phyloP scores from a whole-genome alignment of 2,888 invertebrate genomes.

The Agrochola lota region DNA sequence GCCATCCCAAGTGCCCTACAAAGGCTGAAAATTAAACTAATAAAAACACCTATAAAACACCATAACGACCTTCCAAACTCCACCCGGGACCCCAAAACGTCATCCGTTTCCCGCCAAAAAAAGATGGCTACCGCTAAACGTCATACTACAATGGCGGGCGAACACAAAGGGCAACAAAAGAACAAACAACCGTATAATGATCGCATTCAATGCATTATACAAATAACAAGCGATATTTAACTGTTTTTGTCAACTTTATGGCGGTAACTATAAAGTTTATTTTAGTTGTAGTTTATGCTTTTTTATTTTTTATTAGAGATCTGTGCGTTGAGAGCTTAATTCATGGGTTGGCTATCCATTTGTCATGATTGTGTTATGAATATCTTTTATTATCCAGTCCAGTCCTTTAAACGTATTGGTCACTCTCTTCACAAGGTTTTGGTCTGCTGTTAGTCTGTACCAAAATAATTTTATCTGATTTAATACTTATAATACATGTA shows the following conservation, averaged over 20 bases:
- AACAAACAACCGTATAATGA: slow-evolving; percentile 89
- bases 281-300: slow-evolving; percentile 28
- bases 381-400: slow-evolving; percentile 15
- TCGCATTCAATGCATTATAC: slow-evolving; percentile 83
- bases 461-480: background rate
- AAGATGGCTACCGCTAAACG: slow-evolving; percentile 87
- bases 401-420: background rate
- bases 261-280: slow-evolving; percentile 45
- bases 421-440: background rate
- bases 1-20: background rate
- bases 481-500: background rate
- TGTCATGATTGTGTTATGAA: slow-evolving; percentile 47
- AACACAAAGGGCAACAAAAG: slow-evolving; percentile 82
- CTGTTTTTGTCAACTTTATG: slow-evolving; percentile 53
- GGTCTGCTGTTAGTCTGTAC: background rate
- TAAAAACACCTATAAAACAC: too few species aligned
- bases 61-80: background rate
- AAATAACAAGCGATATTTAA: slow-evolving; percentile 63
- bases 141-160: slow-evolving; percentile 80
- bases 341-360: slow-evolving; percentile 49
- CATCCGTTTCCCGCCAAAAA: slow-evolving; percentile 76
- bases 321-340: slow-evolving; percentile 29
- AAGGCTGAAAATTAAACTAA: background rate
- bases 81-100: slow-evolving; percentile 69
- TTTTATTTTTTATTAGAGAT: slow-evolving; percentile 5